Evolutionary conservation across 2,797 vertebrate genomes (phyloP).

Genomic region (Falco naumanni): DNA sequence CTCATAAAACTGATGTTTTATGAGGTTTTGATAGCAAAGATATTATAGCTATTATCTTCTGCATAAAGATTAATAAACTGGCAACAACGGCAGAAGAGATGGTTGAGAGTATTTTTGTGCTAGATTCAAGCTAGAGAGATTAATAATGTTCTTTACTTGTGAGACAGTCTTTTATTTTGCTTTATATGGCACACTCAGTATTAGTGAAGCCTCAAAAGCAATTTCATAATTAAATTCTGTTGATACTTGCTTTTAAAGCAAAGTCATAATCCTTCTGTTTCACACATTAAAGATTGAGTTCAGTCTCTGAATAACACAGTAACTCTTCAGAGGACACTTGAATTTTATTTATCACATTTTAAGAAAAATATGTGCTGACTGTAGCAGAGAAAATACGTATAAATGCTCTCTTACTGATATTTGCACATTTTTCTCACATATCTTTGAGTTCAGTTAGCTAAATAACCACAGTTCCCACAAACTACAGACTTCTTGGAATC

Average conservation of each 20-base stretch:
- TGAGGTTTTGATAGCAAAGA: not conserved
- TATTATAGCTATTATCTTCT: not conserved
- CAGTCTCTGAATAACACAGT: not conserved
- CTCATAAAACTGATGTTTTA: not conserved
- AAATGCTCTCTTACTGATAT: not conserved
- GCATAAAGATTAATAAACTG: not conserved
- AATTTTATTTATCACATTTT: slow-evolving; percentile 43
- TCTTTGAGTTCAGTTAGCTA: slow-evolving; percentile 3
- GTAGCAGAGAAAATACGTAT: not conserved
- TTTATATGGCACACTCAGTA: not conserved
- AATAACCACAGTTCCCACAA: slow-evolving; percentile 1
- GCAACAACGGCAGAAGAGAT: not conserved
- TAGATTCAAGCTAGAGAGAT: not conserved
- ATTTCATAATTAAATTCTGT: slow-evolving; percentile 27
- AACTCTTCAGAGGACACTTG: slow-evolving; percentile 23
- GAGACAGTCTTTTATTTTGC: slow-evolving; percentile 4
- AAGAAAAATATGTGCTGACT: slow-evolving; percentile 25
- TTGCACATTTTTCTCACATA: slow-evolving; percentile 1
- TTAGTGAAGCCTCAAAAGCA: not conserved
- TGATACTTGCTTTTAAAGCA: slow-evolving; percentile 28
- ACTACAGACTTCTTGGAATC: not conserved
- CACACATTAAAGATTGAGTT: slow-evolving; percentile 16
- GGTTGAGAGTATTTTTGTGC: not conserved
- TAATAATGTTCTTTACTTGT: not conserved
- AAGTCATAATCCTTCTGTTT: slow-evolving; percentile 43